Evolutionary conservation across 37 sponge, comb jelly and placozoan species (phyloP), one percentile per base, ranked within the genome.

Genomic region (Aplysina aerophoba): DNA sequence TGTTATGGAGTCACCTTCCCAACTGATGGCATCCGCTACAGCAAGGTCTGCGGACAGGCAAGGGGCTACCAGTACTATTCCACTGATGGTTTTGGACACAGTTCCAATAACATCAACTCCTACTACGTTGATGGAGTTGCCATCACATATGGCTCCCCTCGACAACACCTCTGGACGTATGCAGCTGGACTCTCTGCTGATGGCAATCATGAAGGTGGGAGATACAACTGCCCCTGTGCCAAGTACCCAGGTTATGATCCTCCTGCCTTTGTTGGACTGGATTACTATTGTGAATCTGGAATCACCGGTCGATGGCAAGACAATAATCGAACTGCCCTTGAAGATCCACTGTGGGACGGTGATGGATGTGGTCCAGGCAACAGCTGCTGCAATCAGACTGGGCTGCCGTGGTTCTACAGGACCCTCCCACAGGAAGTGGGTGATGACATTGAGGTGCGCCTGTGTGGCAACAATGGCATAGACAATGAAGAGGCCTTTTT

Each of bases 331-430:
- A 81, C 27, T 59, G 8, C 8, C 11, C 25, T 28, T 30, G 39
- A 81, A 33, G 81, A 81, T 24, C 81, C 81, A 33, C 61, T 81
- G 19, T 81, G 81, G 81, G 81, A 81, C 14, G 63, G 63, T 38
- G 81, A 60, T 22, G 63, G 63, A 17, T 81, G 81, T 81, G 62
- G 81, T n/a, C 36, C 80, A 38, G 81, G 37, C 28, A 60, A 33
- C 34, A 81, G 14, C 60, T 81, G 81, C 61, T 81, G 81, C 38
- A 53, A n/a, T 1, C 36, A 61, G 21, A 15, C 60, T 55, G 81
- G 81, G 33, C 56, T 81, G 62, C 81, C 81, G 11, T 81, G 81
- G 81, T 81, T 81, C 62, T 81, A 40, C 55, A 41, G 81, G 24
- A 37, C 34, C 20, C 81, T 81, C n/a, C 36, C 62, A 33, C 36